Conservation (phyloP, 2,113 vertebrate genomes). For the Onychostoma macrolepis region DNA sequence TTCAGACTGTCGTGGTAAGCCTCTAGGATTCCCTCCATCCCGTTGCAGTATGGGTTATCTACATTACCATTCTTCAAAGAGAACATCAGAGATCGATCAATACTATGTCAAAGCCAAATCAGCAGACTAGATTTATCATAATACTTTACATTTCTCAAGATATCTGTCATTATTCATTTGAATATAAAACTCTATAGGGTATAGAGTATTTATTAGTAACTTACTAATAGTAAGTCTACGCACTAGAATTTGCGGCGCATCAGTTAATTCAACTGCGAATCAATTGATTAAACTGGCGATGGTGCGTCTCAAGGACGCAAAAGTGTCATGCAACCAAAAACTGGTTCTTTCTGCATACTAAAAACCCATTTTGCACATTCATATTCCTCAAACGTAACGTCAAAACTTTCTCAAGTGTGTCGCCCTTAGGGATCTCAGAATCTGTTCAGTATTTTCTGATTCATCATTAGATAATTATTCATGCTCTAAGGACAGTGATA, state of each 20-base stretch:
- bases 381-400: background rate
- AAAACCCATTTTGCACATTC: background rate
- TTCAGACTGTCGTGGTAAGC: constrained; percentile 94
- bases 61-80: constrained; percentile 85
- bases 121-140: background rate
- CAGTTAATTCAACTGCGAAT: background rate
- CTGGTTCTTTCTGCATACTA: background rate
- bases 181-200: background rate
- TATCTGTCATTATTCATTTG: background rate
- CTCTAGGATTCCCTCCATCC: constrained; percentile 93
- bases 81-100: constrained; percentile 45
- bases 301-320: background rate
- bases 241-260: background rate
- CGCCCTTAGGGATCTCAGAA: background rate
- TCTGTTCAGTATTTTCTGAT: background rate
- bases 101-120: background rate
- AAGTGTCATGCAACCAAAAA: background rate
- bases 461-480: constrained; percentile 27
- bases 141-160: background rate
- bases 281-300: background rate
- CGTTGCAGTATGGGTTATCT: constrained; percentile 90
- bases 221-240: background rate
- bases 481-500: constrained; percentile 21
- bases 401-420: constrained; percentile 4
- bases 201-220: background rate